Evolutionary conservation across 1,140 invertebrate species (phyloP).

Genomic region (Caenorhabditis tropicalis): DNA sequence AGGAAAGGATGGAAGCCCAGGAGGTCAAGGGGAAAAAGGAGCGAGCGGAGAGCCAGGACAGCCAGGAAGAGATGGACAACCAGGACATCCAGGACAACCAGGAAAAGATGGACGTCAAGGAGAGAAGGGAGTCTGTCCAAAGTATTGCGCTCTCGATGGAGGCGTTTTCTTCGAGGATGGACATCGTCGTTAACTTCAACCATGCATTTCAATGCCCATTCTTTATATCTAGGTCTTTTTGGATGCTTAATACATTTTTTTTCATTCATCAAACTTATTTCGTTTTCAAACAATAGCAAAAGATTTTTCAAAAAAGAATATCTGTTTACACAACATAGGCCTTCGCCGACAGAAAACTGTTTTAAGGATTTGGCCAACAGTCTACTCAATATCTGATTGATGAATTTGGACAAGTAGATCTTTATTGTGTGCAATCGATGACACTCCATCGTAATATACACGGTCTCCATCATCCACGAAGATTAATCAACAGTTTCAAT

Average conservation of each 20-base stretch:
- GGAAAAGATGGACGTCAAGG: slow-evolving; percentile 43
- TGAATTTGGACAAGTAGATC: slow-evolving; percentile 82
- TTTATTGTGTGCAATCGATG: slow-evolving; percentile 89
- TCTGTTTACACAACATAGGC: slow-evolving; percentile 81
- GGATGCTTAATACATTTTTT: background rate
- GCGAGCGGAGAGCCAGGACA: slow-evolving; percentile 45
- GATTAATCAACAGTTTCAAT: no score
- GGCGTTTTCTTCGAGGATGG: slow-evolving; percentile 63
- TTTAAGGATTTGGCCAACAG: slow-evolving; percentile 76
- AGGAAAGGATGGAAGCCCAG: slow-evolving; percentile 46
- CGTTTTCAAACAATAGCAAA: background rate
- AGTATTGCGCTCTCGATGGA: slow-evolving; percentile 59
- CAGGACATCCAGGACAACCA: no score
- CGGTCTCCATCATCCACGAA: slow-evolving; percentile 95
- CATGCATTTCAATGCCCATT: background rate
- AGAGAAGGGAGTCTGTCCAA: slow-evolving; percentile 32
- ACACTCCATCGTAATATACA: slow-evolving; percentile 91
- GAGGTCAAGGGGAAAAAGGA: slow-evolving; percentile 51
- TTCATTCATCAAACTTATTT: background rate
- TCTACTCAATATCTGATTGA: slow-evolving; percentile 91
- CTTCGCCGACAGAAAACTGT: slow-evolving; percentile 83
- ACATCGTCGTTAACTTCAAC: slow-evolving; percentile 55
- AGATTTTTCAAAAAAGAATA: background rate
- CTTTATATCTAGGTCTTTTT: background rate
- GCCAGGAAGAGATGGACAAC: slow-evolving; percentile 48